Base-by-base conservation (phyloP, 2,797 vertebrate species). In the Leptatherina wallacei region DNA sequence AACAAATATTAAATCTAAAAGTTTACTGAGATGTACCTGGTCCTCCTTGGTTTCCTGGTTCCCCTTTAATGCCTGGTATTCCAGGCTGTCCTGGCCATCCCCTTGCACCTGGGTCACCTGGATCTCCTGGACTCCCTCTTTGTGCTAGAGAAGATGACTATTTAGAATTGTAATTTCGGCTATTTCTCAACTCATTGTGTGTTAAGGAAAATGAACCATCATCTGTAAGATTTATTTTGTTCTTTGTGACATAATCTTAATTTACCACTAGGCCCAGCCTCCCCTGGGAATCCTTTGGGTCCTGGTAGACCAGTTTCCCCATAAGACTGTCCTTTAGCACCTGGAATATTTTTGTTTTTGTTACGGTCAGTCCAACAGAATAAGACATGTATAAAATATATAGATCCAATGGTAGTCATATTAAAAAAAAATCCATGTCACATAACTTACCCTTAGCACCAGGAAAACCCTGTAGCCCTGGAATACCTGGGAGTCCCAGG, bases 391-490 rank as follows among this genome's bases (percentile, higher is more conserved):
- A 32, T 32, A 4, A 59, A 62, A 59, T 51, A 20, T 42, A 8
- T 7, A 29, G 1, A 6, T 38, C 18, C 22, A 4, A 40, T 3
- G 20, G 2, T 38, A 30, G 52, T 0, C 0, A 69, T 47, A 32
- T 61, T 36, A 24, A 27, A 27, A 27, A 27, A 27, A 27, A 27
- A 27, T 27, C 24, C 24, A 27, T 27, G 24, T 61, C 16, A 75
- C 62, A 29, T 60, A 13, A 79, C 79, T 90, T 66, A 92, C 92
- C 92, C 22, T 92, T 92, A 22, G 55, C 11, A 49, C 92, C 92
- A n/a, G 65, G 3, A 30, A 35, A 24, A 69, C 92, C 91, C 4
- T 3, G 77, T 33, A 55, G 1, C 14, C 91, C 91, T 36, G 78
- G 59, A 8, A 35, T 40, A 40, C 90, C 88, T 1, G 3, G 2